Evolutionary conservation across 2,113 vertebrate genomes (phyloP).

Genomic region (Zosterops japonicus): DNA sequence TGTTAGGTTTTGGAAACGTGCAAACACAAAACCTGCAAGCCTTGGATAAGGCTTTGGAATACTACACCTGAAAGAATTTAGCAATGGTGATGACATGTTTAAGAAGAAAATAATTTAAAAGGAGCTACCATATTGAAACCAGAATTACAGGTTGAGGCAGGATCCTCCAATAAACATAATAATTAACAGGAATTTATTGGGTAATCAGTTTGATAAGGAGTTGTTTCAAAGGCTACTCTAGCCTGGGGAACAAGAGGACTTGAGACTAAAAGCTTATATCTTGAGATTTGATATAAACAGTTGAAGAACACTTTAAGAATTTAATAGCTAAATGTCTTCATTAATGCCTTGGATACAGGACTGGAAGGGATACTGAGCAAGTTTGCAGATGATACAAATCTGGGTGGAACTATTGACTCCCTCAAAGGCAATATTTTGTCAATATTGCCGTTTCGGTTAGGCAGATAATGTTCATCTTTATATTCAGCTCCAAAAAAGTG

Average conservation of each 20-base stretch:
- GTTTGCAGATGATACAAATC: background rate
- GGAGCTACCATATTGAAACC: background rate
- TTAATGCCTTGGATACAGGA: background rate
- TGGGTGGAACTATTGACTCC: background rate
- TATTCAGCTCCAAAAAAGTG: background rate
- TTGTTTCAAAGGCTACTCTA: background rate
- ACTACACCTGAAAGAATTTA: background rate
- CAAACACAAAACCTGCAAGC: background rate
- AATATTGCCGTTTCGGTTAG: background rate
- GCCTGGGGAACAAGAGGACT: background rate
- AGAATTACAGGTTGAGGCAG: conserved; percentile 10
- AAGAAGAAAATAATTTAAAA: conserved; percentile 28
- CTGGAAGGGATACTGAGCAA: background rate
- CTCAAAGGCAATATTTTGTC: background rate
- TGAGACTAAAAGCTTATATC: background rate
- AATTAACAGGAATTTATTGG: background rate
- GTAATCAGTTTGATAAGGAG: background rate
- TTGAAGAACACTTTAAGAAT: background rate
- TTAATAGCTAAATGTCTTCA: background rate
- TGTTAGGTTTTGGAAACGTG: background rate
- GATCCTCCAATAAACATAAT: background rate
- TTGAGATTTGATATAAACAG: background rate
- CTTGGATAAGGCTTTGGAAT: background rate
- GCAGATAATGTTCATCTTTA: background rate
- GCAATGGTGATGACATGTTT: background rate